These are phyloP conservation scores for Acropora yongei DNA, from an alignment of 64 coral and sea anemone genomes.

Conservation along the genomic window DNA sequence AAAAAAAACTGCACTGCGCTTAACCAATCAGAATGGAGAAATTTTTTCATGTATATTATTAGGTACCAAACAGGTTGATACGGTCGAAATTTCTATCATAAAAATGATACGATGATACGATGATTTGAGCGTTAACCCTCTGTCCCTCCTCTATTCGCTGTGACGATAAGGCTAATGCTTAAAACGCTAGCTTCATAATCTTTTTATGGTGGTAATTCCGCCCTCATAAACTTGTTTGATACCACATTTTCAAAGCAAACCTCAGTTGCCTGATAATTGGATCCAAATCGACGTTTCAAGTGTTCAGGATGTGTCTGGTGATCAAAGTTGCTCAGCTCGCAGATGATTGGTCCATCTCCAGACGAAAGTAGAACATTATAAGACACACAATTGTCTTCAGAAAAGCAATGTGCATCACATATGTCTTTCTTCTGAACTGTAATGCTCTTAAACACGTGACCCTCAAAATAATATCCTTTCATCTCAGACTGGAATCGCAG, in stretches of 20 bases:
- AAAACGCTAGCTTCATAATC: no score
- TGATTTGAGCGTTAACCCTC: no score
- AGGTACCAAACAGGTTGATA: no score
- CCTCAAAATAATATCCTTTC: not conserved
- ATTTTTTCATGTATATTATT: no score
- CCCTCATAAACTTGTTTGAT: no score
- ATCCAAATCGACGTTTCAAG: not conserved
- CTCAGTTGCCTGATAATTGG: not conserved
- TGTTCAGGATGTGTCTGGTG: not conserved
- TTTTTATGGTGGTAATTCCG: no score
- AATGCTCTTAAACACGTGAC: not conserved
- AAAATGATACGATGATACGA: no score
- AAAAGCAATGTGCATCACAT: not conserved
- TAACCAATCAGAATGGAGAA: no score
- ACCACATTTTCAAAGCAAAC: not conserved
- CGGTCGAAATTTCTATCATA: no score
- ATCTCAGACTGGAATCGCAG: not conserved
- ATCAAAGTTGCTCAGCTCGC: slow-evolving; percentile 6
- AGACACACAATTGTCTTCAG: not conserved
- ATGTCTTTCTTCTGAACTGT: not conserved
- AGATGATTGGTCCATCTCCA: not conserved
- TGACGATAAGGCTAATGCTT: no score
- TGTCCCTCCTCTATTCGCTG: no score
- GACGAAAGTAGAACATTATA: not conserved
- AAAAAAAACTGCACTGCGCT: no score